phyloP scores from a whole-genome alignment of 2,888 invertebrate species.

The Siphlonurus alternatus region DNA sequence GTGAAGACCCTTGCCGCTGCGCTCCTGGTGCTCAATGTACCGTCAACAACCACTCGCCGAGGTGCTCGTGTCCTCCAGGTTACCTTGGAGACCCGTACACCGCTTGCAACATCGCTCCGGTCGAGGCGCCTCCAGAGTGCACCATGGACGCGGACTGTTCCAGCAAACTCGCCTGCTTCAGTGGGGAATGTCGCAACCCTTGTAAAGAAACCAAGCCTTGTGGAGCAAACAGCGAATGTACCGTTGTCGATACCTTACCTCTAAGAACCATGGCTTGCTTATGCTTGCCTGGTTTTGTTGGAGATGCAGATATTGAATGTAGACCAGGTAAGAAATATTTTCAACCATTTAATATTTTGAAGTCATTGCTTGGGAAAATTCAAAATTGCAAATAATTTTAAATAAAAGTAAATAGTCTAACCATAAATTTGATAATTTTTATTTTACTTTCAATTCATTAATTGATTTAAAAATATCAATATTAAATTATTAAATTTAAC shows the following conservation, averaged over 20 bases:
- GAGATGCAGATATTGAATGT: slow-evolving; percentile 75
- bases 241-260: slow-evolving; percentile 71
- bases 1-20: slow-evolving; percentile 72
- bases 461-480: background rate
- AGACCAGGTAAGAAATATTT: slow-evolving; percentile 43
- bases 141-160: slow-evolving; percentile 68
- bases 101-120: slow-evolving; percentile 42
- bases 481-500: background rate
- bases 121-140: slow-evolving; percentile 43
- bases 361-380: background rate
- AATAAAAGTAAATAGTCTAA: no score
- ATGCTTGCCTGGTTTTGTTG: slow-evolving; percentile 64
- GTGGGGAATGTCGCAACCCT: slow-evolving; percentile 61
- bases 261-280: slow-evolving; percentile 76
- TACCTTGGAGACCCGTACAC: slow-evolving; percentile 59
- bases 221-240: slow-evolving; percentile 62
- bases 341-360: background rate
- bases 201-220: slow-evolving; percentile 63
- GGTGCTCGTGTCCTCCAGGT: slow-evolving; percentile 68
- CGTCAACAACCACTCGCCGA: slow-evolving; percentile 56
- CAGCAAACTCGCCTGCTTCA: slow-evolving; percentile 69
- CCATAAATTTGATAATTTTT: no score
- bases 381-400: background rate
- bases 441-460: background rate
- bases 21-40: slow-evolving; percentile 59